Percentiles rank a stretch among this genome's conserved stretches.
phyloP scores from a whole-genome alignment of 1,140 invertebrate species.

The Drosophila truncata region DNA sequence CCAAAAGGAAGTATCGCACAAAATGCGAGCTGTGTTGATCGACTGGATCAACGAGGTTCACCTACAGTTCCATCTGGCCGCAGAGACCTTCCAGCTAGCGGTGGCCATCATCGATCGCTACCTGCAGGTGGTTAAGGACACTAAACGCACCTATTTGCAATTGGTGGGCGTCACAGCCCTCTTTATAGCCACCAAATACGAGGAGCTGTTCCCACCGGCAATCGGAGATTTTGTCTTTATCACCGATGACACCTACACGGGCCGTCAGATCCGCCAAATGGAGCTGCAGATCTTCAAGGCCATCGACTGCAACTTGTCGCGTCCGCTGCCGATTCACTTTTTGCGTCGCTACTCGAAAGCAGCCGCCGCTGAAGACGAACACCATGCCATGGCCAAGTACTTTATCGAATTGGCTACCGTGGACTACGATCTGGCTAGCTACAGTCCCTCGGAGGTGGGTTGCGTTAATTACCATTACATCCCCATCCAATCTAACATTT shows the following conservation, averaged over 20 bases:
- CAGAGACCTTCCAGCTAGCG: conserved; percentile 96
- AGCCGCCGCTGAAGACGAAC: conserved; percentile 88
- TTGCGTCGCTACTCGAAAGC: conserved; percentile 90
- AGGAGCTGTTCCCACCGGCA: conserved; percentile 96
- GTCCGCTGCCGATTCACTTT: conserved; percentile 95
- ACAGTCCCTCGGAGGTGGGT: conserved; percentile 90
- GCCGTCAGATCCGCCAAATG: conserved; percentile 93
- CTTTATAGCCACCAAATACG: conserved; percentile 97
- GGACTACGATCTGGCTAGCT: conserved; percentile 93
- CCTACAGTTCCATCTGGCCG: conserved; percentile 93
- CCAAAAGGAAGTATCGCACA: conserved; percentile 88
- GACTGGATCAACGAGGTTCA: conserved; percentile 98
- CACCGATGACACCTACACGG: conserved; percentile 95
- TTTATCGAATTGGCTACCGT: conserved; percentile 94
- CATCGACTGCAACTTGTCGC: conserved; percentile 93
- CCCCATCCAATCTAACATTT: not conserved
- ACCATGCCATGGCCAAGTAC: conserved; percentile 97
- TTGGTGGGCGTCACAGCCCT: conserved; percentile 96
- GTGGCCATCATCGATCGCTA: conserved; percentile 96
- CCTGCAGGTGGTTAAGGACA: conserved; percentile 90
- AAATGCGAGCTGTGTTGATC: conserved; percentile 95
- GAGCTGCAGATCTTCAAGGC: conserved; percentile 92
- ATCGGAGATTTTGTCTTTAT: conserved; percentile 96
- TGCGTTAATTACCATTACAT: not conserved
- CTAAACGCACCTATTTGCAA: conserved; percentile 90